Conservation (phyloP, 2,888 invertebrate genomes). For the Hartigia nigra region DNA sequence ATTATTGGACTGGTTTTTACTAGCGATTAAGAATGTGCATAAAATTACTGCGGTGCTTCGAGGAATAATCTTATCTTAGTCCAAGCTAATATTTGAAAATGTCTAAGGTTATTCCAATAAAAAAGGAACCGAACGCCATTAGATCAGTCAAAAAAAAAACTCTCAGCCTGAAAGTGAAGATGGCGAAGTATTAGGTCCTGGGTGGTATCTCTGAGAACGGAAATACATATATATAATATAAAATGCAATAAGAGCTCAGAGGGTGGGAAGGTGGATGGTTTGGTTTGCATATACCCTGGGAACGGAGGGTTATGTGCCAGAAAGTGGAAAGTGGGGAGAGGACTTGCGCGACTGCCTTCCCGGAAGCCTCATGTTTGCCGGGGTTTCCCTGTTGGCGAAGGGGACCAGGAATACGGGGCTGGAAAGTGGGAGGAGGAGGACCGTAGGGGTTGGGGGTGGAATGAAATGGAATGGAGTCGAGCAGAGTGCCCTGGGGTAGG, state of each 20-base stretch:
- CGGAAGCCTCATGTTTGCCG: conserved; percentile 58
- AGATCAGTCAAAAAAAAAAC: neutral
- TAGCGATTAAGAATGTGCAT: neutral
- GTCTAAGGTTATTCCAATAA: neutral
- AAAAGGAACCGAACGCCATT: neutral
- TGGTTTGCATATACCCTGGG: conserved; percentile 17
- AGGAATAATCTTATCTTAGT: neutral
- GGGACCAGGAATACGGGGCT: conserved; percentile 36
- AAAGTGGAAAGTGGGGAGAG: conserved; percentile 26
- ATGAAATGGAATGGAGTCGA: conserved; percentile 21
- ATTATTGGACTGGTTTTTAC: neutral
- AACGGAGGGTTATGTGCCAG: conserved; percentile 10
- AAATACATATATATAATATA: conserved; percentile 53
- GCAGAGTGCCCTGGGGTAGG: conserved; percentile 35
- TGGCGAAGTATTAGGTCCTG: neutral
- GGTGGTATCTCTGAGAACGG: conserved; percentile 14
- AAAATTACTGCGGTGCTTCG: neutral
- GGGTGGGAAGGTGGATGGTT: conserved; percentile 28
- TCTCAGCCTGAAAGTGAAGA: neutral
- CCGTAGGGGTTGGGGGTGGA: conserved; percentile 38
- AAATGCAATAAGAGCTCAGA: conserved; percentile 61
- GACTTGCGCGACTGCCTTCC: conserved; percentile 42
- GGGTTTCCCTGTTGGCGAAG: conserved; percentile 44
- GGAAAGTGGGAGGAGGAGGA: conserved; percentile 29
- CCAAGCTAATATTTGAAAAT: neutral